These are phyloP conservation scores for Anthonomus grandis DNA, from an alignment of 1,140 invertebrate genomes.

Conservation along the genomic window DNA sequence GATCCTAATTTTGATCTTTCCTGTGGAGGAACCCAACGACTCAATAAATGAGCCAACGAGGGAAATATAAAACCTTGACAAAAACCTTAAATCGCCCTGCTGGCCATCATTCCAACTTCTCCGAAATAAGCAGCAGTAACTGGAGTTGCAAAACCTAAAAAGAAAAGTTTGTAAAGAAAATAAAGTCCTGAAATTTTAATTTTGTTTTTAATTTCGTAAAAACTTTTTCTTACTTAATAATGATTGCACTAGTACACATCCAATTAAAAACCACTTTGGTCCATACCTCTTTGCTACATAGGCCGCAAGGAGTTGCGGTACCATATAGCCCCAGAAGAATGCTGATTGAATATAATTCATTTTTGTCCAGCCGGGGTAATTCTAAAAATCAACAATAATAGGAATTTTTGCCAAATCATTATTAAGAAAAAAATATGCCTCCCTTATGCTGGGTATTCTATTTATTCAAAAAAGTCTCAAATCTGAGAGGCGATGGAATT, in stretches of 20 bases:
- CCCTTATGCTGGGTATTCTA: no score
- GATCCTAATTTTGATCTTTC: constrained; percentile 58
- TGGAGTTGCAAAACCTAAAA: constrained; percentile 42
- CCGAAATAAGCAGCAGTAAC: constrained; percentile 47
- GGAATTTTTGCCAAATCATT: no score
- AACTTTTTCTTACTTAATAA: constrained; percentile 54
- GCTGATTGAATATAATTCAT: constrained; percentile 59
- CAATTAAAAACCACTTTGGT: constrained; percentile 58
- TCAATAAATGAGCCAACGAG: constrained; percentile 70
- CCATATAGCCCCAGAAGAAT: constrained; percentile 63
- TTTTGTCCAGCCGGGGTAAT: constrained; percentile 47
- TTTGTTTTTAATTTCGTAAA: no score
- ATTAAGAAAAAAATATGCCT: no score
- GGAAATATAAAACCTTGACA: constrained; percentile 77
- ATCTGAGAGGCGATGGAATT: no score
- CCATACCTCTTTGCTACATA: constrained; percentile 61
- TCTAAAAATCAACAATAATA: constrained; percentile 33
- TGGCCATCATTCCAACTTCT: constrained; percentile 58
- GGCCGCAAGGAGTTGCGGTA: constrained; percentile 64
- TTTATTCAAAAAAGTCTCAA: no score
- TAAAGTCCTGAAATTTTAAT: no score
- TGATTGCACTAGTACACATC: constrained; percentile 54
- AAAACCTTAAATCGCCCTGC: constrained; percentile 72
- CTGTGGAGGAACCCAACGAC: constrained; percentile 67
- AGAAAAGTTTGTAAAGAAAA: constrained; percentile 45